Evolutionary conservation across 2,113 vertebrate genomes (phyloP), one percentile per base, ranked within the genome.

Genomic region (Ammodytes dubius): DNA sequence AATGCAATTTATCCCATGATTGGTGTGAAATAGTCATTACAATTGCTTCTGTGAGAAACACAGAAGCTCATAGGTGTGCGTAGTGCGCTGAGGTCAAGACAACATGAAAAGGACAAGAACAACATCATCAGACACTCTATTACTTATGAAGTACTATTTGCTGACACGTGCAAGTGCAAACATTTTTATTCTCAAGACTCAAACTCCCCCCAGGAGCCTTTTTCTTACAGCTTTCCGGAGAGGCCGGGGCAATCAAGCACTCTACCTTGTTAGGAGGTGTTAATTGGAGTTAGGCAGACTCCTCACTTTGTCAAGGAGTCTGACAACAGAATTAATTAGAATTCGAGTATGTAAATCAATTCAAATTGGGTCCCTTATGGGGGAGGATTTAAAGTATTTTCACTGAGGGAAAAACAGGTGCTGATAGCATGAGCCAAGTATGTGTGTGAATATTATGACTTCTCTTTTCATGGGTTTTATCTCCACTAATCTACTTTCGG

Each of bases 201-300:
- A 2, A 74, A 40, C 72, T 46, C 85, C 74, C 74, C 79, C 82
- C 64, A 43, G 58, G 87, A 90, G 87, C 49, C 81, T 85, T 91
- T 87, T 96, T 96, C 96, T 91, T 96, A 94, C 96, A 84, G 93
- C 96, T 96, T 95, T 96, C 94, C 94, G 94, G 93, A 93, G 96
- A 95, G 95, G 96, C 95, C 93, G 88, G 95, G 95, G 93, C 96
- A 96, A 96, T 91, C 92, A 95, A 95, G 96, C 96, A 94, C 95
- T 96, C 96, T 95, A 96, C 95, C 97, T 97, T 96, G 96, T 97
- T 97, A 96, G 95, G 95, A 97, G 96, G 97, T 98, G 97, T 98
- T 99, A 98, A 99, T 99, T 99, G 97, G 97, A 97, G 96, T 96
- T 97, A 97, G 96, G 95, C 95, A 97, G 94, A 95, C 95, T 96